phyloP scores from a whole-genome alignment of 2,888 invertebrate species.

The Bursaphelenchus okinawaensis region DNA sequence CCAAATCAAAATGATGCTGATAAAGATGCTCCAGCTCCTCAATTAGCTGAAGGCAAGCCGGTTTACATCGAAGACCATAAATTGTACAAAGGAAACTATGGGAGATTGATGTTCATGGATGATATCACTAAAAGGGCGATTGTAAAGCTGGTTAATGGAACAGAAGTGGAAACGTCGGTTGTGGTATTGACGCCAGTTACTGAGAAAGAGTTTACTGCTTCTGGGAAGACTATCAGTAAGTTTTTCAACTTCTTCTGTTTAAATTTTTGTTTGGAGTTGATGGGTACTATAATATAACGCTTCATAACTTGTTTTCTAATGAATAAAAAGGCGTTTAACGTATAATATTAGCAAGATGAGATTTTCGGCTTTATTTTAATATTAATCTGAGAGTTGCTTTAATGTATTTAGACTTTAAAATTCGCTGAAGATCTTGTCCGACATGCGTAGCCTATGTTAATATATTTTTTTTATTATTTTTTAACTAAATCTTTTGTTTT shows the following conservation, averaged over 20 bases:
- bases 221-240: conserved; percentile 21
- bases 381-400: no score
- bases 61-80: conserved; percentile 10
- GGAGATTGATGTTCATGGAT: conserved; percentile 18
- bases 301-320: no score
- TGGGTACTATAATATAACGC: no score
- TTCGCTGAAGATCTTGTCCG: no score
- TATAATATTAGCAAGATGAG: no score
- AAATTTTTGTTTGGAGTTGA: no score
- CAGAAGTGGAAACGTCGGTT: conserved; percentile 9
- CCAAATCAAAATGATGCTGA: conserved; percentile 4
- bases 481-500: neutral
- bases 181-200: conserved; percentile 16
- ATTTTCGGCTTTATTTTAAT: no score
- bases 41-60: neutral
- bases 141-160: conserved; percentile 13
- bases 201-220: conserved; percentile 17
- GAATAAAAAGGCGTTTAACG: no score
- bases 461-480: no score
- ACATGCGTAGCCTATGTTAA: no score
- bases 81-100: conserved; percentile 20
- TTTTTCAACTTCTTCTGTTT: no score
- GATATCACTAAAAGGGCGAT: conserved; percentile 22
- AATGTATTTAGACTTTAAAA: no score
- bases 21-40: conserved; percentile 5